Evolutionary conservation across 2,888 invertebrate species (phyloP).

Genomic region (Spicauda simplicius): DNA sequence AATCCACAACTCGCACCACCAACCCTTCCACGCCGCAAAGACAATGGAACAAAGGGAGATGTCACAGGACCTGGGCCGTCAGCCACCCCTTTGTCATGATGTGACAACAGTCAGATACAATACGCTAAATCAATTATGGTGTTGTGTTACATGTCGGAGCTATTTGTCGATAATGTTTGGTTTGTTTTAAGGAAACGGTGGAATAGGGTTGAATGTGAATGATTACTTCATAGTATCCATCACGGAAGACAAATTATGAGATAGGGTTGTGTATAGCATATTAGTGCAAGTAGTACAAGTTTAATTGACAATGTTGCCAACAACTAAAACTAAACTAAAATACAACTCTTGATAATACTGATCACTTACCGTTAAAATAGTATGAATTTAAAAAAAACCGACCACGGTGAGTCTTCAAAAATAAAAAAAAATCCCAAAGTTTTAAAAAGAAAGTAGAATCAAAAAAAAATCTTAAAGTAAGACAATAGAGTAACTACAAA

Average conservation of each 20-base stretch:
- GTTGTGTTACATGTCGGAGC: constrained; percentile 21
- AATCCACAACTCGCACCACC: not conserved
- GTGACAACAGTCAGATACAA: constrained; percentile 24
- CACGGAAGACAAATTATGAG: not conserved
- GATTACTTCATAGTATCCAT: not conserved
- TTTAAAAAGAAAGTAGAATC: too few relatives aligned
- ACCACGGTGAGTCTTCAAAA: too few relatives aligned
- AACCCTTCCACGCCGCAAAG: constrained; percentile 13
- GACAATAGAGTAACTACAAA: not conserved
- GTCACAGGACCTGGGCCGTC: constrained; percentile 5
- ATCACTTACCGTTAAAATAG: too few relatives aligned
- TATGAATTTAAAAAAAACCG: too few relatives aligned
- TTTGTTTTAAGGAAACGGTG: not conserved
- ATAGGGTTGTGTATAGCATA: not conserved
- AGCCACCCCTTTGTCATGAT: constrained; percentile 10
- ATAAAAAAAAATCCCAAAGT: too few relatives aligned
- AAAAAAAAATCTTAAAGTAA: too few relatives aligned
- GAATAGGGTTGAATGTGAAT: not conserved
- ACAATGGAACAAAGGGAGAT: constrained; percentile 21
- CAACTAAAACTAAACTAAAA: too few relatives aligned
- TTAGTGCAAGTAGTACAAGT: too few relatives aligned
- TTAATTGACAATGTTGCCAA: too few relatives aligned
- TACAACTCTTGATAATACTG: too few relatives aligned
- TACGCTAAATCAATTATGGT: constrained; percentile 29
- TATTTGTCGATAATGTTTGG: constrained; percentile 19